Base-by-base conservation (phyloP, 2,888 invertebrate species). In the Plagodis pulveraria region DNA sequence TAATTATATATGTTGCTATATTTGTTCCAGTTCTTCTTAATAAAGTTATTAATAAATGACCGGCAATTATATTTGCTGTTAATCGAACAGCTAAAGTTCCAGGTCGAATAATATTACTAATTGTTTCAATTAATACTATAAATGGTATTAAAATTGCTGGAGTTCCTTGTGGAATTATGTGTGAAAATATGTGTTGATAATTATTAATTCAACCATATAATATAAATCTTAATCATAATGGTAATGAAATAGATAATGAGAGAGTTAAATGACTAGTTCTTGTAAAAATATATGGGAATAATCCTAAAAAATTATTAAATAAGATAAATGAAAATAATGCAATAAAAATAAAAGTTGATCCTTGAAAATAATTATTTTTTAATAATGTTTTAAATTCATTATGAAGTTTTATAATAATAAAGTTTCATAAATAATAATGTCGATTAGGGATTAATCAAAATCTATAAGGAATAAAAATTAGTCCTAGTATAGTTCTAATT, bases 61-160 rank as follows among this genome's bases (percentile, higher is more conserved):
- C 96, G 0, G 96, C 95, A 92, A 96, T 95, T 94, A 96, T 94
- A 96, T 96, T 96, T n/a, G 96, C 96, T 6, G 95, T 93, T 90
- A 96, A 77, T 66, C 96, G 96, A 59, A 96, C 93, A 0, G 95
- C 94, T 89, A 96, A 84, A 5, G 96, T 96, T 81, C 94, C 88
- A 0, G 95, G 95, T 9, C 95, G 95, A 84, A 96, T 96, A 68
- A 95, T 71, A 89, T 95, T 96, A 73, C 95, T 96, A 86, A 95
- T 94, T 41, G 94, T 93, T 95, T 96, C 96, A 94, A 96, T 96
- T 84, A 95, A 81, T 6, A 96, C 95, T 93, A 96, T 95, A 90
- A 96, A 96, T 35, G 95, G 95, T 88, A 95, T 95, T 75, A 96
- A 72, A 72, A 94, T 72, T 6, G 73, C 62, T 0, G 96, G 96